These are phyloP conservation scores for Eublepharis macularius DNA, from an alignment of 2,113 vertebrate genomes.

Conservation along the genomic window DNA sequence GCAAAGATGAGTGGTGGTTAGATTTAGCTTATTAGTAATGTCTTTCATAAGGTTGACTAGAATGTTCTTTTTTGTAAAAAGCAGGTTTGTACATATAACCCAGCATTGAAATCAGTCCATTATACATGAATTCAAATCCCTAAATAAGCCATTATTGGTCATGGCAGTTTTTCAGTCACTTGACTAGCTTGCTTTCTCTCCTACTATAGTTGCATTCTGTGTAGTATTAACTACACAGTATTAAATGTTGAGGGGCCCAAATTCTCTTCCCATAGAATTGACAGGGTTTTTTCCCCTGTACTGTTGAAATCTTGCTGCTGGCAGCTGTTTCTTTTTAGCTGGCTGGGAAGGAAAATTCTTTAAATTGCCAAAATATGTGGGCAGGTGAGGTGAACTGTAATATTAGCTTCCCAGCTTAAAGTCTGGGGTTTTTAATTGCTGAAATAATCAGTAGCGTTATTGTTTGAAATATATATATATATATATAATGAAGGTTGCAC, in stretches of 20 bases:
- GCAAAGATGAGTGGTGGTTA: no score
- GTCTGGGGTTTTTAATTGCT: neutral
- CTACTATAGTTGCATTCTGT: neutral
- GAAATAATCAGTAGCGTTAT: conserved; percentile 21
- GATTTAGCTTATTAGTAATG: no score
- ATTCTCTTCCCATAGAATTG: neutral
- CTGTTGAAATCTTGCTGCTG: neutral
- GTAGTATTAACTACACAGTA: no score
- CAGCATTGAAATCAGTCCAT: neutral
- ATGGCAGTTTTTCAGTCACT: neutral
- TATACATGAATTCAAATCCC: neutral
- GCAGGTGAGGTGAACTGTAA: conserved; percentile 38
- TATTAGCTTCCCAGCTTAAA: conserved; percentile 24
- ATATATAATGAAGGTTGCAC: neutral
- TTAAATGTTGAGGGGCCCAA: neutral
- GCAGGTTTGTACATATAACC: no score
- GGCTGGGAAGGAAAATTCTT: conserved; percentile 16
- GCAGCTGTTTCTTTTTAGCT: neutral
- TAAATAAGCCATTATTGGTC: neutral
- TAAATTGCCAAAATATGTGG: conserved; percentile 15
- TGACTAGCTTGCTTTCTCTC: neutral
- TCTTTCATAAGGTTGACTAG: no score
- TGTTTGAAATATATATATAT: neutral
- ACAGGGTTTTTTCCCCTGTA: neutral
- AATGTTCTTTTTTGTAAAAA: no score